Evolutionary conservation across 1,140 invertebrate genomes (phyloP), one percentile per base, ranked within the genome.

Genomic region (Zeugodacus cucurbitae): DNA sequence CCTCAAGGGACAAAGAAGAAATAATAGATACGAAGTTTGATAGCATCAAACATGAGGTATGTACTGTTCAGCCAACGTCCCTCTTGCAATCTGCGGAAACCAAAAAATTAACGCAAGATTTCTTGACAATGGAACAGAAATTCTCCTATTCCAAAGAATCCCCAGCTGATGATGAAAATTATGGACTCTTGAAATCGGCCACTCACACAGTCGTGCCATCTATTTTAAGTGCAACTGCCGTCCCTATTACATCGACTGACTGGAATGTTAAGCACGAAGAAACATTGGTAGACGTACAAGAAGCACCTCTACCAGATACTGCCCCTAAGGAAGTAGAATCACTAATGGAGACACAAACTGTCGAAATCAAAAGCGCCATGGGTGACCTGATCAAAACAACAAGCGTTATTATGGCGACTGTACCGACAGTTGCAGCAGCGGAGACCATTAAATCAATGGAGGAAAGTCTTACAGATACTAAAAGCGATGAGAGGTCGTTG

Each of bases 71-170:
- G 20, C 26, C 26, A 67, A 67, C 11, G 29, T 29, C 1, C 6
- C 26, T 14, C 14, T 17, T 67, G 64, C 10, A 32, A 22, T 8
- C 32, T 74, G 64, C 32, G 11, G 29, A 32, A 11, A 82, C 89
- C 6, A 89, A 48, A 48, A 89, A 91, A 89, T 54, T 90, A n/a
- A 93, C 92, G 10, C 89, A 91, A 58, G 92, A 93, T 89, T 92
- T 92, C 58, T 88, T 93, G 0, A 89, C 87, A 88, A 93, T 91
- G 91, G 92, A 93, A 58, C 91, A 93, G 87, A 89, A 92, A 64
- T 34, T 93, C 70, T 89, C 90, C 22, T n/a, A n/a, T 6, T 37
- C 67, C 14, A 37, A 8, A n/a, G 34, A 74, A 74, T 34, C 67
- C 34, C 3, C 1, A 74, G n/a, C 32, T 26, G 29, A 86, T 5